Evolutionary conservation across 2,797 vertebrate genomes (phyloP), one percentile per base, ranked within the genome.

Genomic region (Sebastiscus albofasciatus): DNA sequence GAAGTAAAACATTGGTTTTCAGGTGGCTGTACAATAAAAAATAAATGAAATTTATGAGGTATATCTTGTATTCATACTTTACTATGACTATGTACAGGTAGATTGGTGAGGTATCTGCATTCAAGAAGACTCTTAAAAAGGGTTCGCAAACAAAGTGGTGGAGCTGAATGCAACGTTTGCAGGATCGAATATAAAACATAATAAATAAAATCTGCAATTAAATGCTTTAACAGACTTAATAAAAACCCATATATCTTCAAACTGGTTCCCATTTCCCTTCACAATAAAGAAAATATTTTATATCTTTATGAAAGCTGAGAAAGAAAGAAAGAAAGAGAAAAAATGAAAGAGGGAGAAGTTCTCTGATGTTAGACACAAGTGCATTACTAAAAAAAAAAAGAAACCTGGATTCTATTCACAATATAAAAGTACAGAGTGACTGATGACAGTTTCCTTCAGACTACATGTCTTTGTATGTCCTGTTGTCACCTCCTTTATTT

Each of bases 31-130:
- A 93, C 88, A 94, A 90, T 88, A 92, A 88, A 90, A 72, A 93
- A 93, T 76, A 90, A 88, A 94, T 90, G 60, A 94, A 94, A 92
- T 67, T 76, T 75, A 94, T 95, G 95, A 96, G 95, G 95, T 96
- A 96, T 95, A 88, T 94, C 72, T 92, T 84, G 92, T 93, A 86
- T 91, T 93, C 71, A 90, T 90, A 89, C 88, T 91, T 82, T 91
- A 90, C 91, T 87, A 88, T 91, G 89, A 87, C 70, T 94, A 94
- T 94, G 74, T 93, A 95, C 93, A 95, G 79, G 82, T 88, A 90
- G 75, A 92, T 73, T 56, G 31, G 65, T 80, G 85, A 91, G 88
- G 85, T 89, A 82, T 81, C 74, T 90, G 87, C 84, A 83, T 91
- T 88, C 80, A 78, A 24, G 83, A 86, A 71, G 77, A 91, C 70